Percentiles rank a stretch among this genome's conserved stretches.
These are phyloP conservation scores for Bugulina stolonifera DNA, from an alignment of 2,888 invertebrate genomes.

Conservation along the genomic window DNA sequence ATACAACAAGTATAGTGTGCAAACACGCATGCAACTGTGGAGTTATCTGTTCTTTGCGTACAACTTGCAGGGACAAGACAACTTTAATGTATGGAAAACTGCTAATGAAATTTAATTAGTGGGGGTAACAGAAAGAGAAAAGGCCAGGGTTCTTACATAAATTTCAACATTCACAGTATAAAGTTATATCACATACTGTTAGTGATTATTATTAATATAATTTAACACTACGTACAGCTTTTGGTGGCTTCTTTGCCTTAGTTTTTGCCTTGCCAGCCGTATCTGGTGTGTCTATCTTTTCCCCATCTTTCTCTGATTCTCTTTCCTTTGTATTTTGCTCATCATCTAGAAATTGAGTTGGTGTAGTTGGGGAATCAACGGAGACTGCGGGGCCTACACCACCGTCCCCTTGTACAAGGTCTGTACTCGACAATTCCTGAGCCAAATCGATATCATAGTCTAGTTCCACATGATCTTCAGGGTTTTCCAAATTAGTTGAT, in stretches of 20 bases:
- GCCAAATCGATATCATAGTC: slow-evolving; percentile 47
- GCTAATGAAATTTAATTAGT: too few relatives aligned
- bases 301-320: background rate
- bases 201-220: too few relatives aligned
- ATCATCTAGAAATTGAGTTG: background rate
- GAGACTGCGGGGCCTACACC: background rate
- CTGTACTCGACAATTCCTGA: background rate
- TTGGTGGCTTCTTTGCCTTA: background rate
- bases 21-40: too few relatives aligned
- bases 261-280: background rate
- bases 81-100: too few relatives aligned
- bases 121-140: too few relatives aligned
- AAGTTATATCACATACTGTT: too few relatives aligned
- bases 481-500: slow-evolving; percentile 1
- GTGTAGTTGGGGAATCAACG: too few relatives aligned
- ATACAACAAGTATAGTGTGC: background rate
- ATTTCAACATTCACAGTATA: too few relatives aligned
- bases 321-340: background rate
- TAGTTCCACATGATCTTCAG: slow-evolving; percentile 51
- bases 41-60: too few relatives aligned
- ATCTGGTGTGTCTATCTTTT: background rate
- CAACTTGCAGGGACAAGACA: too few relatives aligned
- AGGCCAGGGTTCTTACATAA: too few relatives aligned
- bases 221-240: background rate
- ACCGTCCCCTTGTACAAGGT: background rate